Percentiles rank a stretch among this genome's conserved stretches.
Evolutionary conservation across 2,113 vertebrate species (phyloP).

Genomic region (Synchiropus splendidus): DNA sequence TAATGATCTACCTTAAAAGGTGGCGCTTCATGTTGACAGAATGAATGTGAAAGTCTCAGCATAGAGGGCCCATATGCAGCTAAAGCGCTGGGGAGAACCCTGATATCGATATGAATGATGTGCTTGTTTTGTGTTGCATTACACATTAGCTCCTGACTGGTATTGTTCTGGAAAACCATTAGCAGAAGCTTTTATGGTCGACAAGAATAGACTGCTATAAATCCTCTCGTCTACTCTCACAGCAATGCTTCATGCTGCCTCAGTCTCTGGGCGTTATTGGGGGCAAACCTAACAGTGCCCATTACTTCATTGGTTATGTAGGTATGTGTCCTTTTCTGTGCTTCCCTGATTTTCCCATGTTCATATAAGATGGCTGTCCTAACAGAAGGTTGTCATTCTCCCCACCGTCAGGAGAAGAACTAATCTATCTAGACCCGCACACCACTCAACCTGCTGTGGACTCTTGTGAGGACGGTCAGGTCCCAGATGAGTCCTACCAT

Average conservation of each 20-base stretch:
- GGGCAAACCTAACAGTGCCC: slow-evolving; percentile 96
- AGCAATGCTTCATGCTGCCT: slow-evolving; percentile 97
- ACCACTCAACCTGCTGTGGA: slow-evolving; percentile 89
- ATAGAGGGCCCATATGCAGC: no score
- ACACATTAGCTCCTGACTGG: no score
- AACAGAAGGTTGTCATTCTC: background rate
- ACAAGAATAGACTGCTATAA: no score
- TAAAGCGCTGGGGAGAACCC: no score
- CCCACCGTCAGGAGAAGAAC: slow-evolving; percentile 76
- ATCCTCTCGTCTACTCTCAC: slow-evolving; percentile 43
- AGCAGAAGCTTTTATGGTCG: no score
- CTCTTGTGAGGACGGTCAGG: slow-evolving; percentile 56
- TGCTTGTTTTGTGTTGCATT: no score
- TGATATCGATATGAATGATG: no score
- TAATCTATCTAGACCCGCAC: slow-evolving; percentile 94
- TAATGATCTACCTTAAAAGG: no score
- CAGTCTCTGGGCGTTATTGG: slow-evolving; percentile 96
- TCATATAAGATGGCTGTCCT: background rate
- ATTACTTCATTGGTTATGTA: slow-evolving; percentile 97
- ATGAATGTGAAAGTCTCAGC: no score
- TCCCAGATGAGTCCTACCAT: slow-evolving; percentile 88
- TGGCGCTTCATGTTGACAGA: no score
- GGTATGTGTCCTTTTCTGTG: slow-evolving; percentile 89
- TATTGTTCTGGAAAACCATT: no score
- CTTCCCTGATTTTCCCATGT: slow-evolving; percentile 11